These are phyloP conservation scores for Arvicanthis niloticus DNA, from an alignment of 2,113 vertebrate species.

Conservation along the genomic window DNA sequence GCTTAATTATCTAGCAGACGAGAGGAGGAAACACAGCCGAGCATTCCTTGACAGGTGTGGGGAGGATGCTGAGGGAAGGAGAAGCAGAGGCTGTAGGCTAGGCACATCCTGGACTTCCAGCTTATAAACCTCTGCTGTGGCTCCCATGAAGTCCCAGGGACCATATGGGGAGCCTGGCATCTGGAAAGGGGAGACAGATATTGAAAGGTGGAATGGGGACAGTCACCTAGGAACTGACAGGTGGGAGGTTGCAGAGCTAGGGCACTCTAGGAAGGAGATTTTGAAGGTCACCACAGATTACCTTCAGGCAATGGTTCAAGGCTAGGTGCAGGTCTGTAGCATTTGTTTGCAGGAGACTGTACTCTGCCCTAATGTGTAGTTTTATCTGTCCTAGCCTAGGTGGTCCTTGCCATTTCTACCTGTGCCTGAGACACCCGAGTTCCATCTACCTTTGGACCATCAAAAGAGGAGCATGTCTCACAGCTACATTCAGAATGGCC, in stretches of 20 bases:
- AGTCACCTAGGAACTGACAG: background rate
- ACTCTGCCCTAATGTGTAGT: background rate
- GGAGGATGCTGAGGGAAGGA: background rate
- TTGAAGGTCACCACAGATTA: background rate
- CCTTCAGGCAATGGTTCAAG: background rate
- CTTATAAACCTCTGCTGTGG: background rate
- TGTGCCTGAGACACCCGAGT: background rate
- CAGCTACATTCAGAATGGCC: background rate
- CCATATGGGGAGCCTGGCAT: background rate
- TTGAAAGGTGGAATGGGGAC: background rate
- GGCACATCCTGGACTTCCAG: background rate
- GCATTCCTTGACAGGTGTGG: slow-evolving; percentile 5
- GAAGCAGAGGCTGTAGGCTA: background rate
- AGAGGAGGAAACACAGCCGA: slow-evolving; percentile 60
- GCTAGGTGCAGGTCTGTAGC: background rate
- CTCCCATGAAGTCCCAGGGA: background rate
- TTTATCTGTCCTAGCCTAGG: background rate
- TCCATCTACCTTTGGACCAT: background rate
- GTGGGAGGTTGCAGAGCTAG: background rate
- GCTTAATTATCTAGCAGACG: slow-evolving; percentile 63
- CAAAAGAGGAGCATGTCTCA: fast-evolving
- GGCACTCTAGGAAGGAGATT: background rate
- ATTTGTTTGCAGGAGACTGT: background rate
- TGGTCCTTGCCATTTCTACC: background rate
- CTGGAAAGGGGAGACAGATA: background rate